phyloP scores from a whole-genome alignment of 1,140 invertebrate genomes.

The Marisa cornuarietis region DNA sequence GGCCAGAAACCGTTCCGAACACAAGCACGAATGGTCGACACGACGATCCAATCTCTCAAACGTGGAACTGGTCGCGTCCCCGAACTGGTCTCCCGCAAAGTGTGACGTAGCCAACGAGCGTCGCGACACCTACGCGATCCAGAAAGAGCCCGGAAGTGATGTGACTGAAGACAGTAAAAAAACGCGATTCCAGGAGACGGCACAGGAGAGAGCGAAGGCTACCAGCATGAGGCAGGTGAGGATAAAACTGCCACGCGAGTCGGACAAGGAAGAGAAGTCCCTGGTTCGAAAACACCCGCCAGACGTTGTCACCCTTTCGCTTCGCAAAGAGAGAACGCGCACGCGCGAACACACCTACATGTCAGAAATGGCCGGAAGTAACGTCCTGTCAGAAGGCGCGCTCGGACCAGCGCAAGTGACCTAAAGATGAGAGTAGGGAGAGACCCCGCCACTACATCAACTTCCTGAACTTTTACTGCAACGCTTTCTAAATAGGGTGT shows the following conservation, averaged over 20 bases:
- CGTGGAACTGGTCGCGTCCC: too few relatives aligned
- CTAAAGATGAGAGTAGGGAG: not conserved
- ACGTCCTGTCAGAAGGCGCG: constrained; percentile 9
- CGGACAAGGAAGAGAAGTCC: not conserved
- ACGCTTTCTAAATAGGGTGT: too few relatives aligned
- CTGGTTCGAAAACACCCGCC: not conserved
- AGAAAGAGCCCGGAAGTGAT: too few relatives aligned
- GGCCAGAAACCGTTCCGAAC: too few relatives aligned
- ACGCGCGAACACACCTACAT: constrained; percentile 20
- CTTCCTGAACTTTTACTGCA: not conserved
- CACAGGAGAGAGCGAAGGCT: not conserved
- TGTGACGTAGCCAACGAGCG: too few relatives aligned
- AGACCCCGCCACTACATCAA: not conserved
- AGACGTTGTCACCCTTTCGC: constrained; percentile 3
- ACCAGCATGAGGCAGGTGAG: not conserved
- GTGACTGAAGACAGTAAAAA: not conserved
- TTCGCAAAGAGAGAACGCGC: constrained; percentile 12
- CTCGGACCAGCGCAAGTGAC: not conserved
- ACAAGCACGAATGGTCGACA: too few relatives aligned
- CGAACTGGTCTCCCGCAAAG: too few relatives aligned
- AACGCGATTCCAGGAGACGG: not conserved
- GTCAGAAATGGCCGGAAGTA: constrained; percentile 16
- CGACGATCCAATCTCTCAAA: too few relatives aligned
- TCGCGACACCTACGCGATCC: too few relatives aligned
- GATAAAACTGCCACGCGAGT: not conserved